A percentile compares a stretch with the other conserved stretches of the same genome.
phyloP scores from a whole-genome alignment of 1,140 invertebrate genomes.

The Lerema accius region DNA sequence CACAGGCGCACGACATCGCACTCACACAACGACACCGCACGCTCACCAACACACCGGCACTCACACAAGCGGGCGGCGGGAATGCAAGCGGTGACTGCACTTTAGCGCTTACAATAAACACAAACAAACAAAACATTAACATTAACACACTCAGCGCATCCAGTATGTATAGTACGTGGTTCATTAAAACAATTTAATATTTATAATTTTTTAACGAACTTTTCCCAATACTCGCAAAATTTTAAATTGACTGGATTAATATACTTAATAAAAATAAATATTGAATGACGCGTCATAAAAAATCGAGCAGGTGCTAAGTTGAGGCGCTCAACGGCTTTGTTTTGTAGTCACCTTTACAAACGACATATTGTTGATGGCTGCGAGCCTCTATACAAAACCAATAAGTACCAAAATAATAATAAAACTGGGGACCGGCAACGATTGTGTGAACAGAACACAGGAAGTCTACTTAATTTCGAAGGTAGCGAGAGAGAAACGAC shows the following conservation, averaged over 20 bases:
- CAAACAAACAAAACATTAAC: constrained; percentile 79
- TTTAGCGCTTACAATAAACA: constrained; percentile 80
- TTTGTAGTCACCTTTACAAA: constrained; percentile 74
- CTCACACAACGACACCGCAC: constrained; percentile 56
- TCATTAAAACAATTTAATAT: constrained; percentile 49
- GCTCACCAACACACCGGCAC: constrained; percentile 52
- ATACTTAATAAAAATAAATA: constrained; percentile 42
- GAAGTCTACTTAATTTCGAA: constrained; percentile 61
- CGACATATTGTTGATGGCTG: constrained; percentile 74
- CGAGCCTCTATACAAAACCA: constrained; percentile 67
- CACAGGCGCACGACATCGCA: constrained; percentile 50
- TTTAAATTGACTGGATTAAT: constrained; percentile 6
- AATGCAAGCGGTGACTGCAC: constrained; percentile 82
- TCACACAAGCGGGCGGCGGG: constrained; percentile 65
- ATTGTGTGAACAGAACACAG: constrained; percentile 66
- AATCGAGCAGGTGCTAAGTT: constrained; percentile 68
- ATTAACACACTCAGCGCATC: constrained; percentile 61
- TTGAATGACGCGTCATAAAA: constrained; percentile 48
- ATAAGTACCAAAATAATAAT: constrained; percentile 75
- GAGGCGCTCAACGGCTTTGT: constrained; percentile 67
- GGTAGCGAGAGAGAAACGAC: constrained; percentile 38
- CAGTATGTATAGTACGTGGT: constrained; percentile 40
- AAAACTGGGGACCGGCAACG: constrained; percentile 56
- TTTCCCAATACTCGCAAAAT: constrained; percentile 14
- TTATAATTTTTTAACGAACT: constrained; percentile 18